These are phyloP conservation scores for Potamilus streckersoni DNA, from an alignment of 1,140 invertebrate species.

Conservation along the genomic window DNA sequence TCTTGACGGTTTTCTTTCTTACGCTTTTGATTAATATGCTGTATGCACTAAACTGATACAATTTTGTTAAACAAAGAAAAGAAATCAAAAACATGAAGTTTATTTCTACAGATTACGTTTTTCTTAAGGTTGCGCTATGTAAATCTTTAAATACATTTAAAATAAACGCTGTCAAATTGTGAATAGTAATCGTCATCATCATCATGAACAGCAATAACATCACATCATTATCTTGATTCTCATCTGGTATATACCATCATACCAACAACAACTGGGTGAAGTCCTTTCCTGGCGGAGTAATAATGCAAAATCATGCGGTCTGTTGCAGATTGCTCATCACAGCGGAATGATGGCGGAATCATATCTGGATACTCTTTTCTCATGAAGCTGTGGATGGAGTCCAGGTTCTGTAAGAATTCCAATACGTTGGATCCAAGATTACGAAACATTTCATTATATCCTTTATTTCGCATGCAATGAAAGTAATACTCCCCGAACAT, in stretches of 20 bases:
- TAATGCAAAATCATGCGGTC: conserved; percentile 54
- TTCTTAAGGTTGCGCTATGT: no score
- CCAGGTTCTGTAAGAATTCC: conserved; percentile 51
- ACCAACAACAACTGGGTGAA: conserved; percentile 44
- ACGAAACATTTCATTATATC: conserved; percentile 49
- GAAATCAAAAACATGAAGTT: no score
- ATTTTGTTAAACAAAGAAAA: no score
- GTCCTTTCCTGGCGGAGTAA: conserved; percentile 42
- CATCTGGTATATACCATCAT: background rate
- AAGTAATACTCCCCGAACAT: conserved; percentile 49
- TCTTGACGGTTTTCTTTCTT: no score
- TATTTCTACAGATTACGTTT: no score
- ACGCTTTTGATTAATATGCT: no score
- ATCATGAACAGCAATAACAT: no score
- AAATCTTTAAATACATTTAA: no score
- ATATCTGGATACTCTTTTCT: conserved; percentile 44
- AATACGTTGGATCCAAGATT: conserved; percentile 49
- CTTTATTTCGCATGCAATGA: conserved; percentile 31
- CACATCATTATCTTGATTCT: no score
- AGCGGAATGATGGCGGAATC: conserved; percentile 51
- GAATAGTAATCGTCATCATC: no score
- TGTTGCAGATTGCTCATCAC: conserved; percentile 43
- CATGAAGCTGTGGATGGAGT: conserved; percentile 43
- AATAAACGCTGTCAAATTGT: no score
- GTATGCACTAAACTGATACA: no score